Evolutionary conservation across 2,888 invertebrate species (phyloP).

Genomic region (Drosophila ezoana): DNA sequence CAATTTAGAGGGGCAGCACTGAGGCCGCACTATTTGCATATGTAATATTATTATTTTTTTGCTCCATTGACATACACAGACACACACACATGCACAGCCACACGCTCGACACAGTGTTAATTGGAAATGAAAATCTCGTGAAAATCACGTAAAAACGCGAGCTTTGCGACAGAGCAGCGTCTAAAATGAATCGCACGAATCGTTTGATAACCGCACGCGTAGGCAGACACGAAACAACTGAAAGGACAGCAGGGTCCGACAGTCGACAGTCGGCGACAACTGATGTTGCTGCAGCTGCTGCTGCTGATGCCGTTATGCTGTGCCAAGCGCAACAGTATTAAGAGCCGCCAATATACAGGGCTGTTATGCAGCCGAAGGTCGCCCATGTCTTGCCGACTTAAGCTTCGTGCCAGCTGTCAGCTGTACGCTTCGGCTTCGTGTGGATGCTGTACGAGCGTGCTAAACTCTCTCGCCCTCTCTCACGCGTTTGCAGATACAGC

Average conservation of each 20-base stretch:
- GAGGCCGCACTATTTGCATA: conserved; percentile 51
- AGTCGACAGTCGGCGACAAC: conserved; percentile 62
- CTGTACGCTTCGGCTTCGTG: conserved; percentile 41
- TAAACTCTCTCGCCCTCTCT: conserved; percentile 8
- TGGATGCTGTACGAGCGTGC: conserved; percentile 54
- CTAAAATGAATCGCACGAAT: conserved; percentile 12
- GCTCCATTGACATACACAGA: conserved; percentile 7
- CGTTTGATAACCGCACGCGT: conserved; percentile 73
- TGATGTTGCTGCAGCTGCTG: conserved; percentile 28
- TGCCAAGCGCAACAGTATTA: conserved; percentile 63
- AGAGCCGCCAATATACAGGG: conserved; percentile 42
- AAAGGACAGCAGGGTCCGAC: conserved; percentile 56
- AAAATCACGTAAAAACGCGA: conserved; percentile 41
- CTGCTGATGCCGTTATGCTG: conserved; percentile 25
- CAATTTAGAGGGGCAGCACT: conserved; percentile 33
- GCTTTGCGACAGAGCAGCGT: conserved; percentile 1
- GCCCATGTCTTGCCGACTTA: conserved; percentile 13
- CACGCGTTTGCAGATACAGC: conserved; percentile 66
- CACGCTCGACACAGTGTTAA: conserved; percentile 46
- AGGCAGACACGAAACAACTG: conserved; percentile 81
- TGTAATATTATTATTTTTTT: conserved; percentile 46
- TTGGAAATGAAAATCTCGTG: conserved; percentile 41
- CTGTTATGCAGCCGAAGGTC: conserved; percentile 42
- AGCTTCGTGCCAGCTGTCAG: conserved; percentile 31
- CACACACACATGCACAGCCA: not conserved